Percentiles rank a stretch among this genome's conserved stretches.
phyloP scores from a whole-genome alignment of 2,113 vertebrate genomes.

The Urocynchramus pylzowi region DNA sequence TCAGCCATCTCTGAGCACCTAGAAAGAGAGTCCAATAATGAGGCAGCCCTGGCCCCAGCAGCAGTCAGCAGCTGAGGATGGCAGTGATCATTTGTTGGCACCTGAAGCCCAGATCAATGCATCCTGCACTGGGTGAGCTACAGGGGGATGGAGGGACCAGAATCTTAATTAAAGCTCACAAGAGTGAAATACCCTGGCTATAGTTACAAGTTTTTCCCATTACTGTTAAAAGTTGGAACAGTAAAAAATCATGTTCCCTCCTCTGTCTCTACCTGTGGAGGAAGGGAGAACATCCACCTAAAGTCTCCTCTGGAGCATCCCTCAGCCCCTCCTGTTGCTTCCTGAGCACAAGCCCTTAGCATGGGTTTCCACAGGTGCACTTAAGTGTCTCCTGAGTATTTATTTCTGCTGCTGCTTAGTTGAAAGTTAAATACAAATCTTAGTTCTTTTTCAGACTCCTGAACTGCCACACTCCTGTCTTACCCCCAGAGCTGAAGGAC shows the following conservation, averaged over 20 bases:
- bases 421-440: conserved; percentile 4
- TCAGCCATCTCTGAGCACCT: neutral
- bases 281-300: neutral
- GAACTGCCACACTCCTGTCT: conserved; percentile 4
- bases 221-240: neutral
- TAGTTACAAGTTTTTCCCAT: neutral
- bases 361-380: neutral
- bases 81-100: neutral
- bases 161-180: neutral
- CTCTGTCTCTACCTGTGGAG: neutral
- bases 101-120: conserved; percentile 23
- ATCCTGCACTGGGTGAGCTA: neutral
- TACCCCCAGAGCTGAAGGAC: conserved; percentile 40
- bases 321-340: neutral
- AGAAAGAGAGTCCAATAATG: neutral
- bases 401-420: neutral
- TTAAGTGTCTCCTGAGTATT: neutral
- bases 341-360: neutral
- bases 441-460: conserved; percentile 3
- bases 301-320: neutral
- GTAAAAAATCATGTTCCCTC: neutral
- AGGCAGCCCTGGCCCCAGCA: neutral
- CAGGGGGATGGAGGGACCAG: neutral
- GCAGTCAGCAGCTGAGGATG: neutral
- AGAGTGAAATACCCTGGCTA: neutral